Evolutionary conservation across 2,113 vertebrate genomes (phyloP).

Genomic region (Paedocypris sp.): DNA sequence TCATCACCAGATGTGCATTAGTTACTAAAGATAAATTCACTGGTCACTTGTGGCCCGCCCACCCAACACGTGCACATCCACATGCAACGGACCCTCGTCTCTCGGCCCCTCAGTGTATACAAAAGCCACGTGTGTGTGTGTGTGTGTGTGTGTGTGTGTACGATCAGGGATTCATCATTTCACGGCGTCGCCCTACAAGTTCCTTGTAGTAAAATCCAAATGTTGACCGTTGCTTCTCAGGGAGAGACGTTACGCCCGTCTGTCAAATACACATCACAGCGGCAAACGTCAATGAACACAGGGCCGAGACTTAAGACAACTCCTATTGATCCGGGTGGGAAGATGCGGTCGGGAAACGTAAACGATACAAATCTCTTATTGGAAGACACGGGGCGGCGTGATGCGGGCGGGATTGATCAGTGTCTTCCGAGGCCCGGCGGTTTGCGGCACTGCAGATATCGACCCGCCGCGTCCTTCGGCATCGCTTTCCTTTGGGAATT

Average conservation of each 20-base stretch:
- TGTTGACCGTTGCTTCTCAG: not conserved
- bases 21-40: no score
- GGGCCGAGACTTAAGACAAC: not conserved
- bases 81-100: no score
- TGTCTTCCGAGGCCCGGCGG: not conserved
- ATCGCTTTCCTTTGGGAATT: slow-evolving; percentile 7
- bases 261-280: slow-evolving; percentile 2
- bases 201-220: not conserved
- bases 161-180: no score
- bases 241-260: slow-evolving; percentile 10
- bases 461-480: not conserved
- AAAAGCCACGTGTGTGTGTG: no score
- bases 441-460: not conserved
- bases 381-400: not conserved
- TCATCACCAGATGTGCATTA: no score
- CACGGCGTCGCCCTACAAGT: no score
- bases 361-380: slow-evolving; percentile 8
- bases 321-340: not conserved
- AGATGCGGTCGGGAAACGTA: not conserved
- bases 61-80: no score
- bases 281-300: not conserved
- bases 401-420: not conserved
- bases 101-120: no score
- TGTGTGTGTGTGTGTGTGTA: no score
- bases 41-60: no score